A percentile compares a stretch with the other conserved stretches of the same genome.
Evolutionary conservation across 2,113 vertebrate genomes (phyloP).

Genomic region (Lepisosteus osseus): DNA sequence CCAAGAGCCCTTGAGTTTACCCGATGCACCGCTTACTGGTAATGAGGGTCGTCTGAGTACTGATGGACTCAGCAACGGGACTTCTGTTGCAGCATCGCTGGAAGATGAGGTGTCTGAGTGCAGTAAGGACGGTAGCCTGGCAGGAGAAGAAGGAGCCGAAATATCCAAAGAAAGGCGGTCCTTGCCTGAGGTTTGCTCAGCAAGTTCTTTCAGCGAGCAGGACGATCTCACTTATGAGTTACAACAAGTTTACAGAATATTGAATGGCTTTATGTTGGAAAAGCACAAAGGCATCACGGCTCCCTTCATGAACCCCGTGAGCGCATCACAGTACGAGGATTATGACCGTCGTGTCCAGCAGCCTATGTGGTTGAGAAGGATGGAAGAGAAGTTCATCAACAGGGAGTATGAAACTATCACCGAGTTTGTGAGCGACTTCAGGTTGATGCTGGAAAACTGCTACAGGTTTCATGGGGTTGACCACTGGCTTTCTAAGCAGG

Average conservation of each 20-base stretch:
- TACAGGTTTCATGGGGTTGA: constrained; percentile 88
- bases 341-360: constrained; percentile 32
- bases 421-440: constrained; percentile 91
- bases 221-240: constrained; percentile 79
- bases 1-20: constrained; percentile 26
- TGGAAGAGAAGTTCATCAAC: constrained; percentile 83
- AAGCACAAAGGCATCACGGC: constrained; percentile 80
- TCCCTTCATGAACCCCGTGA: constrained; percentile 73
- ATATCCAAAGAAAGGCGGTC: constrained; percentile 54
- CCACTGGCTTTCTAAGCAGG: constrained; percentile 95
- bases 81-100: constrained; percentile 22
- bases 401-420: constrained; percentile 82
- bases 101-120: constrained; percentile 31
- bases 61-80: constrained; percentile 44
- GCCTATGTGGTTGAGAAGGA: constrained; percentile 75
- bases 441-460: constrained; percentile 88
- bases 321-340: constrained; percentile 43
- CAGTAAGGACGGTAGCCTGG: constrained; percentile 15
- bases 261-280: constrained; percentile 82
- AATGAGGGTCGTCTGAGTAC: constrained; percentile 22
- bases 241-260: constrained; percentile 84
- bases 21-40: constrained; percentile 31
- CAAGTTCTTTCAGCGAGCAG: constrained; percentile 45
- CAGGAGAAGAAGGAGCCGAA: constrained; percentile 29
- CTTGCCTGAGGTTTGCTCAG: constrained; percentile 53